Conservation (phyloP, 2,888 invertebrate genomes). For the Lutraria lutraria region DNA sequence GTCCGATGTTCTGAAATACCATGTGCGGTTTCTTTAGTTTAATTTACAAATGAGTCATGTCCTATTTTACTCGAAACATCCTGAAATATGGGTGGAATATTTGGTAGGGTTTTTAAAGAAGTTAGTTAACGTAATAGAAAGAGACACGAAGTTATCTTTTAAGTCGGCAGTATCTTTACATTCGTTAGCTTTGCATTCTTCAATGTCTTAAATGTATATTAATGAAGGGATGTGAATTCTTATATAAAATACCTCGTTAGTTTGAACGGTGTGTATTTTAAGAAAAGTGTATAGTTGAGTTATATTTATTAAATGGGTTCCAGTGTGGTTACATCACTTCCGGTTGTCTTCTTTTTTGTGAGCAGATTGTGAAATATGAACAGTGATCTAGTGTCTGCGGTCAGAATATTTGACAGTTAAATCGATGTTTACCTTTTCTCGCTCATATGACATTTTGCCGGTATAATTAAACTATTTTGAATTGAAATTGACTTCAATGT, state of each 20-base stretch:
- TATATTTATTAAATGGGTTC: background rate
- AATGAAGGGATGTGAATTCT: background rate
- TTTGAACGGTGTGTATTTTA: background rate
- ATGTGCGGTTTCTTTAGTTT: background rate
- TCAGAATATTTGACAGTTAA: conserved; percentile 5
- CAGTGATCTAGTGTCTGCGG: background rate
- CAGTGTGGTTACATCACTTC: background rate
- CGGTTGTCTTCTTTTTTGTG: background rate
- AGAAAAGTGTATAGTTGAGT: background rate
- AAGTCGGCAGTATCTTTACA: no score
- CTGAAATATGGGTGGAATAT: background rate
- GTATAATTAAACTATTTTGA: conserved; percentile 22
- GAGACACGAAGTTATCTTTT: background rate
- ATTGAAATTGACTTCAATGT: conserved; percentile 33
- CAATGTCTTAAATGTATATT: no score
- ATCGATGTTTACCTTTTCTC: conserved; percentile 7
- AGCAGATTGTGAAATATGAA: background rate
- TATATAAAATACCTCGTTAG: background rate
- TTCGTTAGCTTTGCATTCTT: no score
- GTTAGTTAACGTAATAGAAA: background rate
- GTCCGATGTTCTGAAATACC: background rate
- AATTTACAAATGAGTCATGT: background rate
- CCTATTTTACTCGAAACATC: background rate
- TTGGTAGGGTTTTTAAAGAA: background rate
- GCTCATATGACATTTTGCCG: conserved; percentile 9